phyloP scores from a whole-genome alignment of 64 coral and sea anemone genomes.

The Orbicella faveolata region DNA sequence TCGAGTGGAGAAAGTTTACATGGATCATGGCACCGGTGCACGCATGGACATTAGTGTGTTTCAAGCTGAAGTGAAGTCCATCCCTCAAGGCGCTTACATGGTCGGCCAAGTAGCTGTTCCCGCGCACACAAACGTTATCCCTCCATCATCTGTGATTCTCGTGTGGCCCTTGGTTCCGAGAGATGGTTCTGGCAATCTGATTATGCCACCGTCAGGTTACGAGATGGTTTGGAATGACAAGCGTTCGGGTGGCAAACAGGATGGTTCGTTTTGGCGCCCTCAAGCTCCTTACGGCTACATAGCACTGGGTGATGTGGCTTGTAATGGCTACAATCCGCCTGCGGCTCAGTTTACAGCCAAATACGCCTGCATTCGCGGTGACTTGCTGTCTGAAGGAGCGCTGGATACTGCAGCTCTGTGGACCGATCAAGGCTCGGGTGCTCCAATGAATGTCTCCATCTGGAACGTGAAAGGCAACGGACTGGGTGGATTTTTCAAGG shows the following conservation, averaged over 20 bases:
- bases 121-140: not conserved
- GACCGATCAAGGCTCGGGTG: not conserved
- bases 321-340: not conserved
- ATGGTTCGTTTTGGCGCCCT: conserved; percentile 2
- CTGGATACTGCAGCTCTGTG: not conserved
- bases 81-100: conserved; percentile 5
- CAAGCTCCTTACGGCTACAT: not conserved
- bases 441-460: not conserved
- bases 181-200: not conserved
- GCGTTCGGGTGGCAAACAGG: not conserved
- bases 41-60: not conserved
- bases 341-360: not conserved
- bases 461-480: not conserved
- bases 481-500: conserved; percentile 7
- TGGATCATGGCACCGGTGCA: not conserved
- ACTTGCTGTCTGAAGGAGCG: not conserved
- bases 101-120: not conserved
- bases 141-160: not conserved
- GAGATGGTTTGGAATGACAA: not conserved
- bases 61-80: not conserved
- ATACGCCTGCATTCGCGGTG: conserved; percentile 12
- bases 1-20: not conserved
- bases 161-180: not conserved
- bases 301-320: conserved; percentile 13
- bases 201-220: not conserved